phyloP scores from a whole-genome alignment of 2,888 invertebrate species.

The Pemphredon lugubris region DNA sequence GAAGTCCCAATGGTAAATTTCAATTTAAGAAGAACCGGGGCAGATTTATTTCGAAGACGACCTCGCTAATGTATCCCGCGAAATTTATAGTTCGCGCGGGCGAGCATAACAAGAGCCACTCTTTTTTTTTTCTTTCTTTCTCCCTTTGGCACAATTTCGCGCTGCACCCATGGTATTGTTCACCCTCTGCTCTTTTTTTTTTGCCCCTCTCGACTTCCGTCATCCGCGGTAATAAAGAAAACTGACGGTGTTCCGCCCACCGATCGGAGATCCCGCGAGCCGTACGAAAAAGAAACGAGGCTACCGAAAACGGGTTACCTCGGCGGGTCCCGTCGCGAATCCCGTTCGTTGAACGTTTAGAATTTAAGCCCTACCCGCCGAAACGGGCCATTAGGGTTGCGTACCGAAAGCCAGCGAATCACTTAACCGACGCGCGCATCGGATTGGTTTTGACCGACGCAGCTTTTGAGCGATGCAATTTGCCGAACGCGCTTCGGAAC shows the following conservation, averaged over 20 bases:
- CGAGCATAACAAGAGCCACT: too few relatives aligned
- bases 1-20: too few relatives aligned
- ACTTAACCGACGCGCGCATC: slow-evolving; percentile 23
- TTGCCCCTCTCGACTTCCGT: slow-evolving; percentile 6
- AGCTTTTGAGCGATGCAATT: slow-evolving; percentile 4
- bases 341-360: too few relatives aligned
- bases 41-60: too few relatives aligned
- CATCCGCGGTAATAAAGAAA: slow-evolving; percentile 13
- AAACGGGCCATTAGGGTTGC: slow-evolving; percentile 5
- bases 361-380: slow-evolving; percentile 16
- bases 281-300: slow-evolving; percentile 21
- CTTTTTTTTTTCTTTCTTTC: too few relatives aligned
- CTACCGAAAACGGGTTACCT: too few relatives aligned
- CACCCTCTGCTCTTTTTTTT: neutral
- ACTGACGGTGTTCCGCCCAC: slow-evolving; percentile 2
- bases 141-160: slow-evolving; percentile 4
- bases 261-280: slow-evolving; percentile 13
- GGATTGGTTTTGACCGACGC: slow-evolving; percentile 9
- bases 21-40: too few relatives aligned
- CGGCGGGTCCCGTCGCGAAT: too few relatives aligned
- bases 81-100: too few relatives aligned
- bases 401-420: slow-evolving; percentile 30
- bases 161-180: too few relatives aligned
- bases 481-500: neutral
- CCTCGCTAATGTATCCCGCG: too few relatives aligned